Percentiles rank a stretch among this genome's conserved stretches.
Evolutionary conservation across 2,888 invertebrate species (phyloP).

Genomic region (Spodoptera exigua): DNA sequence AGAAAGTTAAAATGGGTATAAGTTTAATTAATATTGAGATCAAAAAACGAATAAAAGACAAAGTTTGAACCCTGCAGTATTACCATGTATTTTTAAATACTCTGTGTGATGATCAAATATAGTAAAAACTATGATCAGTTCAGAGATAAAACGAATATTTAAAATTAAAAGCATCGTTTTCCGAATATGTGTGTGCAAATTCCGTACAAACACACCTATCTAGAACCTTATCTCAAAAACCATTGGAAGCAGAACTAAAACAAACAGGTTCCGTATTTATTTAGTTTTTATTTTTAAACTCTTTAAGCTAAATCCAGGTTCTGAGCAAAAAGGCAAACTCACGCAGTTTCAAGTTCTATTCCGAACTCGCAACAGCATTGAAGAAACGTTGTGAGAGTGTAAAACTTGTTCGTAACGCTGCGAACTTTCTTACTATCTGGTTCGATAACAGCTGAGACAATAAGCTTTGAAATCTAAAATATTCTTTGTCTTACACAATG

Average conservation of each 20-base stretch:
- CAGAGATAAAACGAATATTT: too few relatives aligned
- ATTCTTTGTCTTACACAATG: slow-evolving; percentile 31
- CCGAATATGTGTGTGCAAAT: too few relatives aligned
- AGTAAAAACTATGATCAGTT: too few relatives aligned
- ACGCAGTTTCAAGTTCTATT: slow-evolving; percentile 40
- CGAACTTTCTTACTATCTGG: slow-evolving; percentile 41
- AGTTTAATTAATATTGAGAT: too few relatives aligned
- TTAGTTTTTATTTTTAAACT: slow-evolving; percentile 39
- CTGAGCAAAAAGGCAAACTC: slow-evolving; percentile 21
- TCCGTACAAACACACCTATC: slow-evolving; percentile 8
- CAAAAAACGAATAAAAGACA: too few relatives aligned
- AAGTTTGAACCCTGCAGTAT: too few relatives aligned
- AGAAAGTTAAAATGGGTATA: too few relatives aligned
- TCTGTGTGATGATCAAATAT: too few relatives aligned
- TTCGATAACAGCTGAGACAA: slow-evolving; percentile 55
- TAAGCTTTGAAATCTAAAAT: slow-evolving; percentile 52
- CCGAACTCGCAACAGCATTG: slow-evolving; percentile 30
- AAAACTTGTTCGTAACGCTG: slow-evolving; percentile 28
- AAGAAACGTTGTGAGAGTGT: slow-evolving; percentile 38
- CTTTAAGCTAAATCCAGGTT: slow-evolving; percentile 32
- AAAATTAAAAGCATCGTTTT: too few relatives aligned
- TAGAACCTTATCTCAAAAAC: slow-evolving; percentile 5
- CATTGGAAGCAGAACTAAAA: slow-evolving; percentile 17
- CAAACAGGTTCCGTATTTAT: slow-evolving; percentile 26
- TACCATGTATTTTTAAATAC: too few relatives aligned